phyloP scores from a whole-genome alignment of 92 coral and sea anemone genomes.

The Zoanthus sansibaricus region DNA sequence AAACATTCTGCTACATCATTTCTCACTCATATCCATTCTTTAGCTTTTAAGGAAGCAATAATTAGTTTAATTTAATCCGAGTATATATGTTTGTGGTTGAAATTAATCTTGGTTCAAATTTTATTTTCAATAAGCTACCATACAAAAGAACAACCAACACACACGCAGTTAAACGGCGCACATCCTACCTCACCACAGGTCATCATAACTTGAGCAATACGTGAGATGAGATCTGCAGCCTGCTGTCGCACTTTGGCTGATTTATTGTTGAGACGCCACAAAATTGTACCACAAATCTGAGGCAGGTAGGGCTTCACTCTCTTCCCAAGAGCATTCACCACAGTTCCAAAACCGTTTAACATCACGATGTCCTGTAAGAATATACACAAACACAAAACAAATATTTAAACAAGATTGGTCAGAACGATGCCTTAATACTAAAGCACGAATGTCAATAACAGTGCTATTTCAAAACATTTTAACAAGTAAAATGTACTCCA shows the following conservation, averaged over 20 bases:
- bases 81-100: too few relatives aligned
- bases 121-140: too few relatives aligned
- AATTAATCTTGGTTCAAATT: too few relatives aligned
- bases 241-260: slow-evolving; percentile 99
- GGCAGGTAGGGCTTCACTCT: slow-evolving; percentile 98
- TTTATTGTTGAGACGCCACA: slow-evolving; percentile 99
- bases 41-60: too few relatives aligned
- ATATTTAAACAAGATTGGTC: neutral
- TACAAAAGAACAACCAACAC: too few relatives aligned
- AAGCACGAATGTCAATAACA: too few relatives aligned
- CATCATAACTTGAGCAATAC: slow-evolving; percentile 99
- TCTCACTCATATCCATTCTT: too few relatives aligned
- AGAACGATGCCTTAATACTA: neutral
- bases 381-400: neutral
- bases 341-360: slow-evolving; percentile 99
- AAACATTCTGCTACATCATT: too few relatives aligned
- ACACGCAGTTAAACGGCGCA: too few relatives aligned
- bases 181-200: slow-evolving; percentile 97
- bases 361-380: slow-evolving; percentile 90
- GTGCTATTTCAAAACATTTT: too few relatives aligned
- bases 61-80: too few relatives aligned
- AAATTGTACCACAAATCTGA: slow-evolving; percentile 99
- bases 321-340: slow-evolving; percentile 97
- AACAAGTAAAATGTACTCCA: too few relatives aligned
- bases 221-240: slow-evolving; percentile 97